phyloP scores from a whole-genome alignment of 2,888 invertebrate species.

The Lagria hirta region DNA sequence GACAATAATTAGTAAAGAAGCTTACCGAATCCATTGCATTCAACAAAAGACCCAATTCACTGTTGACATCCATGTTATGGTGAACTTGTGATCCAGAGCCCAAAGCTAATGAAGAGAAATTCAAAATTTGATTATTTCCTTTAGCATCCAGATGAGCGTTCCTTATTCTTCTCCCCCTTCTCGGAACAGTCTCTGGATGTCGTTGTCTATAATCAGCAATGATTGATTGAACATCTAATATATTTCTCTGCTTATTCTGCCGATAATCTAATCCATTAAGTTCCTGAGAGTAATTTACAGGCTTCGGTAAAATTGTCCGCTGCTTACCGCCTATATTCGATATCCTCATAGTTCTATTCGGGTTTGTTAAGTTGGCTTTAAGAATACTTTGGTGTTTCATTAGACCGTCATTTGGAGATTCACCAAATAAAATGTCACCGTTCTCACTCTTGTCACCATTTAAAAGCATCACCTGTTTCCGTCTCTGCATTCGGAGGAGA shows the following conservation, averaged over 20 bases:
- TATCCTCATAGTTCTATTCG: conserved; percentile 25
- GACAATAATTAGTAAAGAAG: too few relatives aligned
- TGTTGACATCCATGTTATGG: conserved; percentile 44
- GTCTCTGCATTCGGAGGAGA: conserved; percentile 68
- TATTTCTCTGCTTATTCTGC: conserved; percentile 66
- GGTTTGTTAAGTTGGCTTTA: conserved; percentile 38
- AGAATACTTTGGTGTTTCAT: conserved; percentile 37
- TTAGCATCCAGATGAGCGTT: conserved; percentile 45
- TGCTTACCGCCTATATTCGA: conserved; percentile 39
- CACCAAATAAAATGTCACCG: conserved; percentile 31
- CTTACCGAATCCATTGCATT: conserved; percentile 49
- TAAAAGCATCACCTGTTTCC: conserved; percentile 62
- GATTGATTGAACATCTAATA: conserved; percentile 80
- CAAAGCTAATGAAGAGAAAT: conserved; percentile 52
- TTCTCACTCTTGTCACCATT: conserved; percentile 38
- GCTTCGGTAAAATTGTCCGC: conserved; percentile 52
- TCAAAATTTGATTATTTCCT: conserved; percentile 40
- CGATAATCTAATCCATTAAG: conserved; percentile 61
- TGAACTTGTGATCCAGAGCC: conserved; percentile 55
- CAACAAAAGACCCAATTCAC: conserved; percentile 48
- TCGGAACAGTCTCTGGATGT: conserved; percentile 72
- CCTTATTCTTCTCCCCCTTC: conserved; percentile 67
- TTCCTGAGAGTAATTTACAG: conserved; percentile 55
- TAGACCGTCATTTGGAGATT: conserved; percentile 34
- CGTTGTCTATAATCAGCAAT: conserved; percentile 78